Conservation (phyloP, 1,140 invertebrate species). For the Oryctes rhinoceros region DNA sequence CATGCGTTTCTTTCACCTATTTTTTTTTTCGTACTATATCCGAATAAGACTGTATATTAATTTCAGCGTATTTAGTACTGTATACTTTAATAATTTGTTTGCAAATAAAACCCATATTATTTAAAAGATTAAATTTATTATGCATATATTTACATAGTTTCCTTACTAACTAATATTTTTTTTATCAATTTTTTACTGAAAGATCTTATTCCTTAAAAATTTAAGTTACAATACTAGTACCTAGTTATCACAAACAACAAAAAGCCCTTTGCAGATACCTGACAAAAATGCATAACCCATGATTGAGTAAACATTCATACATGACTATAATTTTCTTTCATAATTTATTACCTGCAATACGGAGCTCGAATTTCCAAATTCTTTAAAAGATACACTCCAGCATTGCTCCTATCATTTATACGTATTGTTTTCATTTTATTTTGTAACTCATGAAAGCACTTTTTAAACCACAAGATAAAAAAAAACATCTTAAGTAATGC, state of each 20-base stretch:
- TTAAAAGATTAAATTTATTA: conserved; percentile 36
- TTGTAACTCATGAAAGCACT: neutral
- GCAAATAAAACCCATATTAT: neutral
- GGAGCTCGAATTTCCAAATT: neutral
- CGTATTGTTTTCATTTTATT: neutral
- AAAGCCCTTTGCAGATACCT: conserved; percentile 29
- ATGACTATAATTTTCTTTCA: neutral
- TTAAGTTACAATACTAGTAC: conserved; percentile 30
- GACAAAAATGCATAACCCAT: conserved; percentile 17
- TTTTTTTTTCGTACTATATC: too few relatives aligned
- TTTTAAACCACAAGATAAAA: neutral
- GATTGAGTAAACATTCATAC: neutral
- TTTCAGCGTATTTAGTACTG: too few relatives aligned
- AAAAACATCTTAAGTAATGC: neutral
- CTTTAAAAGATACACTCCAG: neutral
- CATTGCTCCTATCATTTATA: neutral
- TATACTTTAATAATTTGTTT: too few relatives aligned
- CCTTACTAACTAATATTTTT: conserved; percentile 11
- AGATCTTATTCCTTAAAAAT: neutral
- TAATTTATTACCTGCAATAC: conserved; percentile 2
- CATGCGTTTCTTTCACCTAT: too few relatives aligned
- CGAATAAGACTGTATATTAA: too few relatives aligned
- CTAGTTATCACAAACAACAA: conserved; percentile 34
- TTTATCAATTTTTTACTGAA: neutral
- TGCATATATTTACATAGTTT: conserved; percentile 25